Evolutionary conservation across 2,797 vertebrate genomes (phyloP).

Genomic region (Brachymystax lenok): DNA sequence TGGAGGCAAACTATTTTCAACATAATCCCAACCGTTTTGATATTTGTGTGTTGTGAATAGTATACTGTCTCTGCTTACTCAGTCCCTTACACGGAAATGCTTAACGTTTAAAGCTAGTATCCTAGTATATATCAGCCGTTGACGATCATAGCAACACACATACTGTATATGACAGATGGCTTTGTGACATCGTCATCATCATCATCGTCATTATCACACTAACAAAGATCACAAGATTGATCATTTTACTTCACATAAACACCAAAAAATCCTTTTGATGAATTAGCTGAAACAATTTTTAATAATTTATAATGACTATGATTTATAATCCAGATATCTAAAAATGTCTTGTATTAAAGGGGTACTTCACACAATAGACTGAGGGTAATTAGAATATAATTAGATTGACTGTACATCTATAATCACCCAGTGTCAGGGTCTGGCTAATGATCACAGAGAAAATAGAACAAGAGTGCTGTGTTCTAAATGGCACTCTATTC

Average conservation of each 20-base stretch:
- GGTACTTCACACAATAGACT: neutral
- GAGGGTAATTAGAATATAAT: slow-evolving; percentile 2
- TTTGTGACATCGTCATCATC: neutral
- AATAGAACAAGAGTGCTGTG: neutral
- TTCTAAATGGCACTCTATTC: neutral
- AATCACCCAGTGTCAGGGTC: slow-evolving; percentile 51
- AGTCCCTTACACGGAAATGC: neutral
- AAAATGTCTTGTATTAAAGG: neutral
- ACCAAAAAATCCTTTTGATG: neutral
- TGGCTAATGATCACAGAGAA: slow-evolving; percentile 34
- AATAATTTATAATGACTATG: slow-evolving; percentile 4
- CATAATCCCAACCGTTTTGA: neutral
- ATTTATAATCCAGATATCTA: neutral
- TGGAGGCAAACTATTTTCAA: neutral
- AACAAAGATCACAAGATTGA: neutral
- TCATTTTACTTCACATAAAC: neutral
- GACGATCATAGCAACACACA: neutral
- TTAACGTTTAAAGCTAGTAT: slow-evolving; percentile 22
- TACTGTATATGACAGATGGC: neutral
- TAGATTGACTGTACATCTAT: slow-evolving; percentile 16
- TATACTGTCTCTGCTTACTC: neutral
- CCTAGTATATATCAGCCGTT: neutral
- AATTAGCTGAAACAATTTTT: neutral
- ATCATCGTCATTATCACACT: neutral
- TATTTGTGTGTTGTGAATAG: neutral